Base-by-base conservation (phyloP, 2,113 vertebrate genomes). In the Boulengeromyrus knoepffleri region DNA sequence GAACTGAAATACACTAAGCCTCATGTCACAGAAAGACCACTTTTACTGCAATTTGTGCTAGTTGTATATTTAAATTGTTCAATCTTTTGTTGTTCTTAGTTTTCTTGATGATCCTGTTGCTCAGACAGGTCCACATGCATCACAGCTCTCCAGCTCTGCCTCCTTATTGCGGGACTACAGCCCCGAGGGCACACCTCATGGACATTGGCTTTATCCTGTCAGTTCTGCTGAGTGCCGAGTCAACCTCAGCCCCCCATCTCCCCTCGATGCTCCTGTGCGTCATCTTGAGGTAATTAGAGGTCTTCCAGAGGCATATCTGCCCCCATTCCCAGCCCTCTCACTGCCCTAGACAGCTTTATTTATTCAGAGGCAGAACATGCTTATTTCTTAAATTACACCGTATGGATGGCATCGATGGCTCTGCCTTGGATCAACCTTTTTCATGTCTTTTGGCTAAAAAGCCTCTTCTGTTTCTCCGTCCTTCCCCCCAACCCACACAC, bases 231-330 rank as follows among this genome's bases (percentile, higher is more conserved):
- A 84, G 91, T 89, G 89, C 91, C 89, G 85, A 89, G 90, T 90
- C 83, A 45, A 92, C 90, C 74, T 92, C 93, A 90, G 90, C 90
- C 85, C 62, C 85, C 91, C 91, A 77, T 93, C 91, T 90, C 89
- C 93, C 91, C 90, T 90, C 62, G 52, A 66, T 92, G 89, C 24
- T 87, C 46, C 66, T 91, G 93, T 96, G 95, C 94, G 95, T 96
- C 95, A 96, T 90, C 89, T 90, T 93, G 93, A 94, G 92, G 91
- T 96, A 96, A 96, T 96, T 95, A 94, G 92, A 92, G 95, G 94
- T 94, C 94, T 93, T 58, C 49, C 86, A 90, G 91, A 91, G 85
- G 88, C 93, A 90, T 89, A 91, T 94, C 92, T 90, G 56, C 91
- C 92, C 92, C 92, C 92, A 91, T 91, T 93, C 89, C 66, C 74